Evolutionary conservation across 1,140 invertebrate genomes (phyloP).

Genomic region (Danaus plexippus): DNA sequence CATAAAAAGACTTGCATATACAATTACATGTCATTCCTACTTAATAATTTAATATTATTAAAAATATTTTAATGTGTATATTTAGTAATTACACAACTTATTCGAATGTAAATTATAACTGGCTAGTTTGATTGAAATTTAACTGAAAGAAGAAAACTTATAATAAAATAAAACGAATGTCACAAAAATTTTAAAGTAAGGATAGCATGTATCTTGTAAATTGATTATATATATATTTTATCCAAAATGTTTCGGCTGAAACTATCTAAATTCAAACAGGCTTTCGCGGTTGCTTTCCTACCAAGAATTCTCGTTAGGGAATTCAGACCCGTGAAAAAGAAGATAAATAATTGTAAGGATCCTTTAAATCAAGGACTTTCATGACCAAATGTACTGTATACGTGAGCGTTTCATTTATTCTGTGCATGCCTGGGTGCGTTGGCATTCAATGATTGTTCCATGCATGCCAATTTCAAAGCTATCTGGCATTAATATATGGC

Average conservation of each 20-base stretch:
- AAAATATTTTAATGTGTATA: conserved; percentile 15
- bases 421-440: too few species aligned
- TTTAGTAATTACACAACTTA: background rate
- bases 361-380: background rate
- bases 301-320: conserved; percentile 22
- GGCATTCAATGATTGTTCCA: too few species aligned
- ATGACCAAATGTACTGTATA: too few species aligned
- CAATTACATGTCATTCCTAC: too few species aligned
- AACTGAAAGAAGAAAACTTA: conserved; percentile 5
- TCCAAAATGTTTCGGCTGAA: conserved; percentile 33
- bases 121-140: background rate
- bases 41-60: too few species aligned
- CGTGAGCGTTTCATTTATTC: too few species aligned
- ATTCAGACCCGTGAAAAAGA: conserved; percentile 8
- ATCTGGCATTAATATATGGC: too few species aligned
- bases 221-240: conserved; percentile 9
- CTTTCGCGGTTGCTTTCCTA: conserved; percentile 19
- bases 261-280: conserved; percentile 31
- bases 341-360: conserved; percentile 31
- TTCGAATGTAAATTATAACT: background rate
- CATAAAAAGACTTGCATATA: too few species aligned
- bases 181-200: conserved; percentile 13
- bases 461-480: too few species aligned
- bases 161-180: conserved; percentile 3
- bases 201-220: conserved; percentile 12